Evolutionary conservation across 2,888 invertebrate species (phyloP).

Genomic region (Tachina grossa): DNA sequence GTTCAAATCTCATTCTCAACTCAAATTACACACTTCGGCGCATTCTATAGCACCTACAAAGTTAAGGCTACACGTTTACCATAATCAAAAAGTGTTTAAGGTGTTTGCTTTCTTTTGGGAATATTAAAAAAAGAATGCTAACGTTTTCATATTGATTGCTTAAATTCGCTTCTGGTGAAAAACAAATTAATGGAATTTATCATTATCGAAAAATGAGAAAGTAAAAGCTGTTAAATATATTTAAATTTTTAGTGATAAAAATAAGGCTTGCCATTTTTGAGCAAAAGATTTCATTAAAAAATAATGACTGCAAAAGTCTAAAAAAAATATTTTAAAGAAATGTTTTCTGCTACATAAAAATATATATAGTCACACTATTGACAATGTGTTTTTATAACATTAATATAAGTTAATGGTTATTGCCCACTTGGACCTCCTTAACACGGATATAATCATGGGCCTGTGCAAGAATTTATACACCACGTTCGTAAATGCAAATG

Average conservation of each 20-base stretch:
- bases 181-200: conserved; percentile 24
- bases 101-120: conserved; percentile 24
- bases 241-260: background rate
- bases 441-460: too few relatives aligned
- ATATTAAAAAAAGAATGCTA: background rate
- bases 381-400: too few relatives aligned
- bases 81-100: conserved; percentile 45
- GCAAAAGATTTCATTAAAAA: too few relatives aligned
- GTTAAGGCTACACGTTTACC: background rate
- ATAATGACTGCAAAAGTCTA: too few relatives aligned
- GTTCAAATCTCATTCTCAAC: background rate
- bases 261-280: background rate
- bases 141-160: conserved; percentile 10
- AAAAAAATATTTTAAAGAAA: too few relatives aligned
- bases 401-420: too few relatives aligned
- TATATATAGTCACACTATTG: too few relatives aligned
- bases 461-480: too few relatives aligned
- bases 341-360: too few relatives aligned
- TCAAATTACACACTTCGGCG: background rate
- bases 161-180: conserved; percentile 4
- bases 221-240: conserved; percentile 19
- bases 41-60: conserved; percentile 7
- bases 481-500: too few relatives aligned
- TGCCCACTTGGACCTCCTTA: too few relatives aligned
- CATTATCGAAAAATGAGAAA: conserved; percentile 2